A percentile compares a stretch with the other conserved stretches of the same genome.
These are phyloP conservation scores for Propsilocerus akamusi DNA, from an alignment of 1,140 invertebrate genomes.

Conservation along the genomic window DNA sequence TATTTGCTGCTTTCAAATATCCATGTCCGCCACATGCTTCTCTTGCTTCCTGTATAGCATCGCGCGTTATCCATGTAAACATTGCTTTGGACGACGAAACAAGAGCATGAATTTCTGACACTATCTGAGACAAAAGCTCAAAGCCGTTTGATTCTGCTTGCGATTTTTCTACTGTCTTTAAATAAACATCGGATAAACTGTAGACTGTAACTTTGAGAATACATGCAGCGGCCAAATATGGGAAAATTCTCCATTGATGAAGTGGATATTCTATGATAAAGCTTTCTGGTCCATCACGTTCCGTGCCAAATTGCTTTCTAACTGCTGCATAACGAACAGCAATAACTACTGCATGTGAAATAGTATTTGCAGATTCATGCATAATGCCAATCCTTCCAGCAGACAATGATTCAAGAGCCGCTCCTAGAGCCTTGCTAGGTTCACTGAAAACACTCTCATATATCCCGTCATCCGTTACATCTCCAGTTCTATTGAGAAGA, in stretches of 20 bases:
- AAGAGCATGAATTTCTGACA: slow-evolving; percentile 78
- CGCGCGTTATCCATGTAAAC: slow-evolving; percentile 62
- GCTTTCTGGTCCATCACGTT: slow-evolving; percentile 42
- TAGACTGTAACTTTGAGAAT: slow-evolving; percentile 52
- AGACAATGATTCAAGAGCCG: slow-evolving; percentile 70
- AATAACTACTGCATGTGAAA: slow-evolving; percentile 58
- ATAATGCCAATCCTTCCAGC: slow-evolving; percentile 57
- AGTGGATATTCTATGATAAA: slow-evolving; percentile 83
- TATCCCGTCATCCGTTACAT: slow-evolving; percentile 65
- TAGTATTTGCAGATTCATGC: slow-evolving; percentile 47
- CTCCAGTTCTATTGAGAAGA: slow-evolving; percentile 71
- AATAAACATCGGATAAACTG: slow-evolving; percentile 29
- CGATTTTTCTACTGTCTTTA: slow-evolving; percentile 33
- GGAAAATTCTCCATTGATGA: slow-evolving; percentile 83
- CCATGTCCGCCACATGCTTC: slow-evolving; percentile 80
- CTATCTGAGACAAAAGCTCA: slow-evolving; percentile 40
- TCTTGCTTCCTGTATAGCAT: slow-evolving; percentile 77
- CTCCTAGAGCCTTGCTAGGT: slow-evolving; percentile 55
- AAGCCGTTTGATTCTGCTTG: slow-evolving; percentile 30
- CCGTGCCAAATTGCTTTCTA: slow-evolving; percentile 72
- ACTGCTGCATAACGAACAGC: slow-evolving; percentile 79
- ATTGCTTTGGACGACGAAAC: slow-evolving; percentile 77
- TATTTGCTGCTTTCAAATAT: slow-evolving; percentile 41
- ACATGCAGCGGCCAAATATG: slow-evolving; percentile 67
- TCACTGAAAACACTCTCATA: slow-evolving; percentile 64